Evolutionary conservation across 2,113 vertebrate genomes (phyloP), one percentile per base, ranked within the genome.

Genomic region (Aix galericulata): DNA sequence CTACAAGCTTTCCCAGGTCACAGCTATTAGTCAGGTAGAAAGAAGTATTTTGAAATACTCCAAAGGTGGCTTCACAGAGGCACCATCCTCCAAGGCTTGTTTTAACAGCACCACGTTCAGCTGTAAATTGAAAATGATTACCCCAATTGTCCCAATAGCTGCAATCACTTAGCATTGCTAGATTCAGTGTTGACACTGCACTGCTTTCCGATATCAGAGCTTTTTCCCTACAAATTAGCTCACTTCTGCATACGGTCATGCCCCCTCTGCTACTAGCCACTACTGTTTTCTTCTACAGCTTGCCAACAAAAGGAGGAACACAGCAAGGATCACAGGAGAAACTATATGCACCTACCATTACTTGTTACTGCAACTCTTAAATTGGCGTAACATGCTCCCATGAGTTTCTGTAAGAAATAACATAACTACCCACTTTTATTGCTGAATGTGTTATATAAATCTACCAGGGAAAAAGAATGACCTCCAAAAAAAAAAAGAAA

Each of bases 131-230:
- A 91, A 80, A 88, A 71, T 20, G 8, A 73, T 88, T 52, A 15
- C 72, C 88, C 32, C 1, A 4, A 18, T 38, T 56, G 60, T 27
- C 88, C 72, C 69, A 90, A 75, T 68, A 83, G 60, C 46, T 94
- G 68, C 68, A 66, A 11, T 74, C 44, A 29, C 64, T 86, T 73
- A 77, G 42, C 42, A n/a, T 26, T 38, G 55, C 68, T 59, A 60
- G 25, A 77, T 77, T 40, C 82, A 84, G 31, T 25, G 50, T 72
- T 94, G 86, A 91, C 82, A 72, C 11, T 22, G 44, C 74, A 58
- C 58, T 77, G 27, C 74, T 77, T 94, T 91, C 81, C 76, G 69
- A 23, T 72, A 78, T 56, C 90, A 96, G 94, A 82, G 88, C 38
- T 82, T 86, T 16, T 90, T 89, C 66, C 66, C 66, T 31, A 84